Conservation (phyloP, 92 coral and sea anemone genomes). For the Anthopleura xanthogrammica region DNA sequence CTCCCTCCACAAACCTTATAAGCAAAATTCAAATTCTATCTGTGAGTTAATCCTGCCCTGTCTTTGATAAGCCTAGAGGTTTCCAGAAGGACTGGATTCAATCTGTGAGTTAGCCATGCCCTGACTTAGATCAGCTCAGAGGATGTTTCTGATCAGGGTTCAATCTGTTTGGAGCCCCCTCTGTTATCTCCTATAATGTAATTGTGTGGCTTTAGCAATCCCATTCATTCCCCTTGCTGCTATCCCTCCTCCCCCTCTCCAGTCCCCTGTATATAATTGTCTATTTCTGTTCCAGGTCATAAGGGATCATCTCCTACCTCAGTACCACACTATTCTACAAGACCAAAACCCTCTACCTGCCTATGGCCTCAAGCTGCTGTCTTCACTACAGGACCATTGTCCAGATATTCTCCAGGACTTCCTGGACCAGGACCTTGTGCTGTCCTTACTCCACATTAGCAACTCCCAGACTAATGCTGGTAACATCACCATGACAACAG, state of each 20-base stretch:
- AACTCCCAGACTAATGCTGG: slow-evolving; percentile 73
- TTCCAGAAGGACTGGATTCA: too few relatives aligned
- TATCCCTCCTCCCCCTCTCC: too few relatives aligned
- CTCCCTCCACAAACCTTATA: too few relatives aligned
- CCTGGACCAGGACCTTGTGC: slow-evolving; percentile 73
- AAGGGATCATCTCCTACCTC: slow-evolving; percentile 76
- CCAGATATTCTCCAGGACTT: slow-evolving; percentile 72
- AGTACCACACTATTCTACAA: slow-evolving; percentile 86
- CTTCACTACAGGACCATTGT: slow-evolving; percentile 84
- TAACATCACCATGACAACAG: slow-evolving; percentile 63
- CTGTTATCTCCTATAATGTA: too few relatives aligned
- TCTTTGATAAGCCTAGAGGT: too few relatives aligned
- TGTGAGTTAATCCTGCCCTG: too few relatives aligned
- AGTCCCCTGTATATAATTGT: background rate
- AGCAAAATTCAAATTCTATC: background rate
- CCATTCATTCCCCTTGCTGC: too few relatives aligned
- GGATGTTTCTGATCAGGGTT: too few relatives aligned
- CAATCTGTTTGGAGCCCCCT: too few relatives aligned
- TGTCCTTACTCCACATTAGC: slow-evolving; percentile 66
- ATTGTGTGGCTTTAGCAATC: too few relatives aligned
- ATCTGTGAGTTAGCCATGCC: too few relatives aligned
- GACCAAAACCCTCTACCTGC: slow-evolving; percentile 99
- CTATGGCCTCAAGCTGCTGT: slow-evolving; percentile 85
- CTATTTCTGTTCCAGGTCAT: slow-evolving; percentile 61
- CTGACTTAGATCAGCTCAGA: too few relatives aligned